Conservation (phyloP, 53 echinoderm and acorn worm species). For the Apostichopus leukothele region DNA sequence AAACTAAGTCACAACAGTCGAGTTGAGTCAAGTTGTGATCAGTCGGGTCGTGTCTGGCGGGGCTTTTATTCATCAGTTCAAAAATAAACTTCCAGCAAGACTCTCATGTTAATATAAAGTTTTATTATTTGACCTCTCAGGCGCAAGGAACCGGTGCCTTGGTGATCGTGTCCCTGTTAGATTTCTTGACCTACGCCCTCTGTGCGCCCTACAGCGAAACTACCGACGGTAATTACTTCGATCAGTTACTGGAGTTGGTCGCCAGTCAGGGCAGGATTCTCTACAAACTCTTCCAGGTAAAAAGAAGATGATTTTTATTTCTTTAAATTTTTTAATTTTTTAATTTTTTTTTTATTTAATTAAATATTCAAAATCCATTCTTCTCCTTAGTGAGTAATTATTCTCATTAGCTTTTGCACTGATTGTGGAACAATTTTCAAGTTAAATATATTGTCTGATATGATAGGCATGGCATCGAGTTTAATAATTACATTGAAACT, state of each 20-base stretch:
- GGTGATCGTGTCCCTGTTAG: constrained; percentile 92
- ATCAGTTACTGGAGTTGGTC: constrained; percentile 83
- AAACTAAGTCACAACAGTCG: no score
- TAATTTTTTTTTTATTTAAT: no score
- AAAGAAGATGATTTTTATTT: neutral
- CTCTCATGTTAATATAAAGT: neutral
- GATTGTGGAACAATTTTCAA: no score
- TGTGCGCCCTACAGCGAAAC: constrained; percentile 99
- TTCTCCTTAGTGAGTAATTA: no score
- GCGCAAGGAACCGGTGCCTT: constrained; percentile 93
- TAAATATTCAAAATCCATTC: no score
- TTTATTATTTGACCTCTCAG: constrained; percentile 38
- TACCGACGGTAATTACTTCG: constrained; percentile 81
- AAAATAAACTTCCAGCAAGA: neutral
- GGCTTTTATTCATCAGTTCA: neutral
- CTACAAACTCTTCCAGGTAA: constrained; percentile 96
- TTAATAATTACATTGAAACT: no score
- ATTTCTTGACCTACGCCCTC: constrained; percentile 97
- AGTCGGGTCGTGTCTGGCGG: no score
- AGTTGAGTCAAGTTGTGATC: no score
- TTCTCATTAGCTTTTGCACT: no score
- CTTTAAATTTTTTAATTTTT: no score
- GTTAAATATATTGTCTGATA: no score
- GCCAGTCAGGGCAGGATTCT: constrained; percentile 88
- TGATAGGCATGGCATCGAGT: no score